These are phyloP conservation scores for Atractosteus spatula DNA, from an alignment of 2,113 vertebrate species.

Conservation along the genomic window DNA sequence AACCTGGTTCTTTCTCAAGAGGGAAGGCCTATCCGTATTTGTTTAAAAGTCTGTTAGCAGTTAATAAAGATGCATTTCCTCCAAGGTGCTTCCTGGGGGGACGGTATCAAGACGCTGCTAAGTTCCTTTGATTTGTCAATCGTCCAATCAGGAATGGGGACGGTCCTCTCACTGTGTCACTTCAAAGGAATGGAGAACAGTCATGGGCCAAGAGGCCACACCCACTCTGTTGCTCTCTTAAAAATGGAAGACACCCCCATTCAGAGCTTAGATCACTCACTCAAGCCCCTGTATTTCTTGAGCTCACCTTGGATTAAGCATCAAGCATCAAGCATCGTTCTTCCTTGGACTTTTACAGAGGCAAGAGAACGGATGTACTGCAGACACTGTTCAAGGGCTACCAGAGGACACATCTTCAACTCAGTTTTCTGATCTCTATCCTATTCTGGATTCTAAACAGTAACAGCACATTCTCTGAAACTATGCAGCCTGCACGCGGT, in stretches of 20 bases:
- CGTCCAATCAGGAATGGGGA: constrained; percentile 69
- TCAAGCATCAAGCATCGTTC: background rate
- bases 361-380: background rate
- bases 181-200: constrained; percentile 73
- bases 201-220: constrained; percentile 67
- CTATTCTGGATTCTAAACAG: background rate
- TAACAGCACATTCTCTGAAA: constrained; percentile 29
- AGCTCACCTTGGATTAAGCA: constrained; percentile 16
- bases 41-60: constrained; percentile 79
- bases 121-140: constrained; percentile 83
- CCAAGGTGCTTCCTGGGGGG: constrained; percentile 75
- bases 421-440: background rate
- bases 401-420: no score
- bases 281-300: constrained; percentile 36
- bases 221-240: constrained; percentile 69
- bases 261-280: constrained; percentile 41
- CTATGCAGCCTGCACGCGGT: constrained; percentile 56
- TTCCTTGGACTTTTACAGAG: constrained; percentile 41
- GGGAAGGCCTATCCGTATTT: constrained; percentile 62
- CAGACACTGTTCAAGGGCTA: background rate
- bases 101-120: constrained; percentile 85
- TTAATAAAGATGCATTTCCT: constrained; percentile 80
- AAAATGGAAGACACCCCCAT: constrained; percentile 60
- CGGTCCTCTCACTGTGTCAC: constrained; percentile 79
- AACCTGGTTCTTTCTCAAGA: constrained; percentile 27